These are phyloP conservation scores for Pelecanoides urinatrix DNA, from an alignment of 2,113 vertebrate species.

Conservation along the genomic window DNA sequence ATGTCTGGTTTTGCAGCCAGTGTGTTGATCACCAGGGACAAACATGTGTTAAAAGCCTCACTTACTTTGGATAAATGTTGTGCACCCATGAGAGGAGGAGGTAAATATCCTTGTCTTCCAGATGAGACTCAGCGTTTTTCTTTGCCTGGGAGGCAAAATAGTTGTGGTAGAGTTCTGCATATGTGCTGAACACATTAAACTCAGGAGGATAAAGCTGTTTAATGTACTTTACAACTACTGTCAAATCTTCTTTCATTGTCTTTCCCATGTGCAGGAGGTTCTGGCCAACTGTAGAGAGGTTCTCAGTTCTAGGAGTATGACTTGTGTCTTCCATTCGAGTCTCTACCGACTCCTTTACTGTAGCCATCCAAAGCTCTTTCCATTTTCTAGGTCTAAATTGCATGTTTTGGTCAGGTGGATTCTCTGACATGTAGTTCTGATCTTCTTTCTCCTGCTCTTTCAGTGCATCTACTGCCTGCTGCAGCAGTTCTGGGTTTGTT, in stretches of 20 bases:
- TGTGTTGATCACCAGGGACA: not conserved
- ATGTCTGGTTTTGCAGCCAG: not conserved
- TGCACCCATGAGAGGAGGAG: constrained; percentile 85
- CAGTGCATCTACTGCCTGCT: constrained; percentile 78
- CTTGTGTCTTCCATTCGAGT: constrained; percentile 62
- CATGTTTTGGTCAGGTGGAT: not conserved
- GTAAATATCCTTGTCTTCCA: constrained; percentile 74
- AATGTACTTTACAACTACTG: constrained; percentile 71
- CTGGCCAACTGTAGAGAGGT: constrained; percentile 69
- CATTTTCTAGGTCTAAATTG: constrained; percentile 74
- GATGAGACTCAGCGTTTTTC: constrained; percentile 52
- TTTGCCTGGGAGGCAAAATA: constrained; percentile 72
- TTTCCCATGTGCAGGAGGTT: constrained; percentile 78
- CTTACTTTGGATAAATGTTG: constrained; percentile 81
- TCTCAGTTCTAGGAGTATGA: not conserved
- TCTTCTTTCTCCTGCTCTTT: constrained; percentile 82
- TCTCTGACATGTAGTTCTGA: constrained; percentile 20
- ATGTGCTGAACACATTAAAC: constrained; percentile 78
- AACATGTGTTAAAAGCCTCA: not conserved
- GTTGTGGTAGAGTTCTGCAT: constrained; percentile 80
- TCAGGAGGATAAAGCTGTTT: constrained; percentile 78
- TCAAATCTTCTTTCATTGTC: constrained; percentile 82
- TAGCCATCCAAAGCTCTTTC: constrained; percentile 70
- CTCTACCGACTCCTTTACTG: constrained; percentile 65
- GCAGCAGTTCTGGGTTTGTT: constrained; percentile 60